Evolutionary conservation across 2,113 vertebrate species (phyloP).

Genomic region (Nycticorax nycticorax): DNA sequence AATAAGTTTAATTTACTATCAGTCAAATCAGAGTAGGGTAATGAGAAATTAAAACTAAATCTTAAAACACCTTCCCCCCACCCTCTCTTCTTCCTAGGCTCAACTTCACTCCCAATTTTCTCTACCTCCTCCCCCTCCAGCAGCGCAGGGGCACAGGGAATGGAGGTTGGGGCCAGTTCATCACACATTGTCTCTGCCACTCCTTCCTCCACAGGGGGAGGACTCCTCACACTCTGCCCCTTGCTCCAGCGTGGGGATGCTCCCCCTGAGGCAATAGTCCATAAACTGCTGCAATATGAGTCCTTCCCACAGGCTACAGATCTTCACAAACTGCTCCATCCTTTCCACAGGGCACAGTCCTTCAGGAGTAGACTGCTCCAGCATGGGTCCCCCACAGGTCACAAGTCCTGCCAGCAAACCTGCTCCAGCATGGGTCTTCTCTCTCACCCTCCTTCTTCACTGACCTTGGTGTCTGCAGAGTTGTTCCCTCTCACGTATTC

Average conservation of each 20-base stretch:
- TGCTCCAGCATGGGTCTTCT: too few relatives aligned
- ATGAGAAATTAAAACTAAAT: background rate
- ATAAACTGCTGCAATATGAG: rapidly evolving
- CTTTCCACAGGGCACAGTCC: rapidly evolving
- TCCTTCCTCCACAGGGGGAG: background rate
- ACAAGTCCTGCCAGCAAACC: background rate
- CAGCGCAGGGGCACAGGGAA: rapidly evolving
- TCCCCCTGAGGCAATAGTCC: too few relatives aligned
- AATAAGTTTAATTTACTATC: background rate
- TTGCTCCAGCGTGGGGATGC: background rate
- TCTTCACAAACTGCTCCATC: background rate
- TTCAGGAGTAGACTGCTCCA: background rate
- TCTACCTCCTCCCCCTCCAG: background rate
- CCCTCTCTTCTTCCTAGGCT: rapidly evolving
- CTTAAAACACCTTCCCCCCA: background rate
- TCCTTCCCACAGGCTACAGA: background rate
- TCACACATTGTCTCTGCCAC: background rate
- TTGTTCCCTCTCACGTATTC: background rate
- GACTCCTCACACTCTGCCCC: background rate
- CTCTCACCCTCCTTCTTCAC: background rate
- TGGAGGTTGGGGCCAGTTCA: background rate
- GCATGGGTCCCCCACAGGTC: rapidly evolving
- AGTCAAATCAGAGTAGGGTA: background rate
- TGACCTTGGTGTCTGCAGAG: background rate
- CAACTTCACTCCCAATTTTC: background rate